These are phyloP conservation scores for Iguana delicatissima DNA, from an alignment of 2,797 vertebrate species.

Conservation along the genomic window DNA sequence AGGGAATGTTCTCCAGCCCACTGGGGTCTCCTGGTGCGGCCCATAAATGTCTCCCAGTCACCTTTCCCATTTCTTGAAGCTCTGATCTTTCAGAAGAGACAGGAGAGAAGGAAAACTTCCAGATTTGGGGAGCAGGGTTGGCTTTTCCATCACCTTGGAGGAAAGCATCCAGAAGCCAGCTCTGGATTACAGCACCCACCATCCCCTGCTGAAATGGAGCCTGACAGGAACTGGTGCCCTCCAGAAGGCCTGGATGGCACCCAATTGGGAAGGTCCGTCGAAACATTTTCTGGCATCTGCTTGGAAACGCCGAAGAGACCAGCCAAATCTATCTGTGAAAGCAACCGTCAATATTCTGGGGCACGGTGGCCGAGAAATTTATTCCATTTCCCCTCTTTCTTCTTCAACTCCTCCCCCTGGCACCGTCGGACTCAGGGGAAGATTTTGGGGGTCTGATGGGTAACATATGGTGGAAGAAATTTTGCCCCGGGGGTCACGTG, in stretches of 20 bases:
- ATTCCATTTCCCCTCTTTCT: not conserved
- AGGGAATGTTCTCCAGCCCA: too few relatives aligned
- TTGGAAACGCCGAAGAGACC: not conserved
- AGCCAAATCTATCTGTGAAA: not conserved
- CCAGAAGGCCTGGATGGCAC: not conserved
- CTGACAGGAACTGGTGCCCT: not conserved
- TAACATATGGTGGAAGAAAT: conserved; percentile 79
- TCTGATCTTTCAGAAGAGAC: too few relatives aligned
- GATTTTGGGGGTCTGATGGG: conserved; percentile 55
- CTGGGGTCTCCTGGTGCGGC: too few relatives aligned
- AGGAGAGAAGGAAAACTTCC: too few relatives aligned
- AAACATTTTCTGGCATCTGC: not conserved
- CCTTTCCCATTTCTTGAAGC: too few relatives aligned
- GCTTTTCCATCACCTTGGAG: too few relatives aligned
- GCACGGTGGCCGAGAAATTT: too few relatives aligned
- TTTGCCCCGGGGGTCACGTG: conserved; percentile 53
- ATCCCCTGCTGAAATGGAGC: not conserved
- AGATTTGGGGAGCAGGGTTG: too few relatives aligned
- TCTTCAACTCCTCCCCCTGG: not conserved
- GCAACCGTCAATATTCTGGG: not conserved
- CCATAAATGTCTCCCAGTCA: too few relatives aligned
- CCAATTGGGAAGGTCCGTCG: too few relatives aligned
- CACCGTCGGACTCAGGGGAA: conserved; percentile 9
- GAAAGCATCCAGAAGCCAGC: not conserved
- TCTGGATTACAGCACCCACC: not conserved